Base-by-base conservation (phyloP, 2,113 vertebrate genomes). In the Carlito syrichta region DNA sequence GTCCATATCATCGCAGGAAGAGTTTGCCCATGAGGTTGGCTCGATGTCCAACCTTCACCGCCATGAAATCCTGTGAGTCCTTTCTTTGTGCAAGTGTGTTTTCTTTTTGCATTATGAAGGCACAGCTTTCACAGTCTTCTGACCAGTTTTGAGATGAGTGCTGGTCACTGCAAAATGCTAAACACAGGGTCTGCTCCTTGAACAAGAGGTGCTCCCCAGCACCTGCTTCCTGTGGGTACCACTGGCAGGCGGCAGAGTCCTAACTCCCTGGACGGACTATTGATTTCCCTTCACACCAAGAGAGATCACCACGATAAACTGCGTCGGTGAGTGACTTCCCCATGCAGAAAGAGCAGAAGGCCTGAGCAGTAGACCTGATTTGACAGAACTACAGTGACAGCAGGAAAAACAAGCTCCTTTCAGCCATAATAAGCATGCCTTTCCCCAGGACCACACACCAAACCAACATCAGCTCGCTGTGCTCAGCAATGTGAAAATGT, bases 401-500 rank as follows among this genome's bases (percentile, higher is more conserved):
- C 48, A 63, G 32, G 69, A 71, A 58, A 60, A 91, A 48, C 52
- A 82, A 62, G 52, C 89, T 89, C 35, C 52, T 62, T 84, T 76
- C 74, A 82, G 69, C 30, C 60, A 40, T 77, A 62, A 91, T 54
- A n/a, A n/a, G n/a, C n/a, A n/a, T n/a, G n/a, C n/a, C 27, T 73
- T 69, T 76, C 30, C 40, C 52, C 66, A 58, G 66, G n/a, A n/a
- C n/a, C n/a, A n/a, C n/a, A n/a, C n/a, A n/a, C n/a, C n/a, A n/a
- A n/a, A n/a, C n/a, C n/a, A 78, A 79, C 62, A 86, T 12, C 56
- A 58, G 62, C 48, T 86, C 0, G 84, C 88, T 83, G 77, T 87
- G 40, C 74, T 95, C 77, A 89, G 73, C 74, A 87, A 60, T 83
- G 60, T 94, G 92, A 92, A 91, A 62, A 52, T 35, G 40, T 74